These are phyloP conservation scores for Hylyphantes graminicola DNA, from an alignment of 1,140 invertebrate species.

Conservation along the genomic window DNA sequence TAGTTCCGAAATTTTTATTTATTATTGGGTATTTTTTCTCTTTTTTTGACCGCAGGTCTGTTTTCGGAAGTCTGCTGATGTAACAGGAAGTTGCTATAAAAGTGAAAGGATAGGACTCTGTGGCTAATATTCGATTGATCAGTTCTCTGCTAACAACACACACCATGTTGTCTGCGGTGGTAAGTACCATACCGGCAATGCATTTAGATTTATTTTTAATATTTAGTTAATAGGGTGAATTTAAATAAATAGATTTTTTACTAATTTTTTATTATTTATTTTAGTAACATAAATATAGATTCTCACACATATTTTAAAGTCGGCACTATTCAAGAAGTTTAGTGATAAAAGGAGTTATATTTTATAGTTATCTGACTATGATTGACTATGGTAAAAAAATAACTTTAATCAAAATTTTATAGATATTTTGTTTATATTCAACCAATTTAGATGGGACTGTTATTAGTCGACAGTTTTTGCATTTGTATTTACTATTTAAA, in stretches of 20 bases:
- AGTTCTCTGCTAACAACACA: slow-evolving; percentile 2
- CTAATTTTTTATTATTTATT: neutral
- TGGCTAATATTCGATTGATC: neutral
- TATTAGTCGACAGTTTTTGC: too few relatives aligned
- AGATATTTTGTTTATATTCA: too few relatives aligned
- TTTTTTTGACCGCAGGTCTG: slow-evolving; percentile 5
- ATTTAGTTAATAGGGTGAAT: neutral
- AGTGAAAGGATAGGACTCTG: slow-evolving; percentile 37
- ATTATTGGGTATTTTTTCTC: neutral
- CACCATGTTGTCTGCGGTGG: slow-evolving; percentile 26
- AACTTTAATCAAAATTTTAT: too few relatives aligned
- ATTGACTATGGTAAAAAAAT: too few relatives aligned
- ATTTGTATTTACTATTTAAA: too few relatives aligned
- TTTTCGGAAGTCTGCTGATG: slow-evolving; percentile 26
- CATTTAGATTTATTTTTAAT: neutral
- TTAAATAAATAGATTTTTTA: neutral
- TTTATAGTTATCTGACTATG: too few relatives aligned
- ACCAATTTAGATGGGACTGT: too few relatives aligned
- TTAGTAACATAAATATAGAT: neutral
- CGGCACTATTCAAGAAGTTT: neutral
- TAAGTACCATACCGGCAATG: neutral
- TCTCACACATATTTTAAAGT: neutral
- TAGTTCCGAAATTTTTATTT: slow-evolving; percentile 13
- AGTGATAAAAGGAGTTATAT: too few relatives aligned
- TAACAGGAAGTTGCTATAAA: slow-evolving; percentile 53